phyloP scores from a whole-genome alignment of 2,113 vertebrate genomes.

The Peromyscus leucopus region DNA sequence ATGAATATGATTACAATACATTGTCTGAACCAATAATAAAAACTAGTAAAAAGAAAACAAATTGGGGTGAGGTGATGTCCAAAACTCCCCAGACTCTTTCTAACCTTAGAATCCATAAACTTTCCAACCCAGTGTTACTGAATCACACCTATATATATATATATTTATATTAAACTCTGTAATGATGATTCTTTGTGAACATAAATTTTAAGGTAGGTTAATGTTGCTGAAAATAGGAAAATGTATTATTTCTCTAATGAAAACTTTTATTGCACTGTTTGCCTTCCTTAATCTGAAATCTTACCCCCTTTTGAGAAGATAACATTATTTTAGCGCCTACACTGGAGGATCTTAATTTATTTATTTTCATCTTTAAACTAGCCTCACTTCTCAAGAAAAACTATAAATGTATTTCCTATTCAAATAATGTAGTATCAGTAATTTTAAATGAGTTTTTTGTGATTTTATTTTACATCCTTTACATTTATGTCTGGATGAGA shows the following conservation, averaged over 20 bases:
- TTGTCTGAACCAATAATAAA: background rate
- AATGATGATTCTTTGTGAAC: background rate
- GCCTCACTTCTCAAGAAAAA: background rate
- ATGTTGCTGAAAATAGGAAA: background rate
- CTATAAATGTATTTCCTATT: background rate
- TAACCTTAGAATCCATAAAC: background rate
- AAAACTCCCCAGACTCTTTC: background rate
- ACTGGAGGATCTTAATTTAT: background rate
- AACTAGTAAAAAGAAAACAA: background rate
- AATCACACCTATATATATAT: background rate
- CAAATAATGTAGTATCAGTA: background rate
- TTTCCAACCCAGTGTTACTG: background rate
- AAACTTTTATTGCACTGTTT: background rate
- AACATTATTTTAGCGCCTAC: background rate
- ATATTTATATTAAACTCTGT: background rate
- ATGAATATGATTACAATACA: background rate
- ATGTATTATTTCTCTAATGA: background rate
- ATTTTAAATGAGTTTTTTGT: background rate
- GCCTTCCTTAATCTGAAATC: background rate
- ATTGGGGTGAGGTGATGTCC: background rate
- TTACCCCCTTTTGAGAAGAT: background rate
- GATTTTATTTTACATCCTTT: background rate
- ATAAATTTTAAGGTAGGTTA: background rate
- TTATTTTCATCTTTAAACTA: constrained; percentile 1
- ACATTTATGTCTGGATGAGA: background rate